Conservation (phyloP, 2,888 invertebrate species). For the Aquatica leii region DNA sequence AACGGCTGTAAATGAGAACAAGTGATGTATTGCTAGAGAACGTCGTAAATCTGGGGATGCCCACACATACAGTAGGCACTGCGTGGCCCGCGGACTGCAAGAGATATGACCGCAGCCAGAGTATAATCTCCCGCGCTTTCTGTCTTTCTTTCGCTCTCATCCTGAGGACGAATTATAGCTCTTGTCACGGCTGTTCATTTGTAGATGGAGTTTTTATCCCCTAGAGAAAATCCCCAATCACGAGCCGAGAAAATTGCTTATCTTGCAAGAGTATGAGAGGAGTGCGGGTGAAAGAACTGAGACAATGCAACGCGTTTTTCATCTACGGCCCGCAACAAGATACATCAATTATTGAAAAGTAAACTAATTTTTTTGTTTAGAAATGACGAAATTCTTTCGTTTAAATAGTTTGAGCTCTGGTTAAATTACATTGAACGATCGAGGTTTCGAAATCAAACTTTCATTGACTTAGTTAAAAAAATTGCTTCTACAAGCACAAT, state of each 20-base stretch:
- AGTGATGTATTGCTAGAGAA: conserved; percentile 51
- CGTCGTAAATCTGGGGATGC: conserved; percentile 50
- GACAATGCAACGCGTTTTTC: conserved; percentile 49
- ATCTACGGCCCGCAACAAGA: conserved; percentile 46
- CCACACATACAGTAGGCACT: conserved; percentile 37
- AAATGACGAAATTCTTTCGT: neutral
- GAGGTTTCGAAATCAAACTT: too few species aligned
- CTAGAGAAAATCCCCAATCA: conserved; percentile 72
- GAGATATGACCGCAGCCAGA: conserved; percentile 49
- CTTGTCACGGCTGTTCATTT: conserved; percentile 77
- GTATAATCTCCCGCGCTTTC: conserved; percentile 51
- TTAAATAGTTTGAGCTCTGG: too few species aligned
- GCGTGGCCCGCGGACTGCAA: conserved; percentile 42
- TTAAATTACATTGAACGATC: too few species aligned
- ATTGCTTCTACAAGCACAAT: too few species aligned
- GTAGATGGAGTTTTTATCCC: conserved; percentile 75
- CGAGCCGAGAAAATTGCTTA: conserved; percentile 75
- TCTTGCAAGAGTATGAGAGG: conserved; percentile 58
- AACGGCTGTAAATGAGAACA: conserved; percentile 51
- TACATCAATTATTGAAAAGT: conserved; percentile 56
- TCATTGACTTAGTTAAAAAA: too few species aligned
- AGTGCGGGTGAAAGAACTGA: conserved; percentile 44
- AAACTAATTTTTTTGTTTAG: conserved; percentile 17
- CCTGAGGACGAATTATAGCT: conserved; percentile 70
- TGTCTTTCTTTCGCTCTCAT: conserved; percentile 58